Base-by-base conservation (phyloP, 2,113 vertebrate species). In the Pachyramphus minor region DNA sequence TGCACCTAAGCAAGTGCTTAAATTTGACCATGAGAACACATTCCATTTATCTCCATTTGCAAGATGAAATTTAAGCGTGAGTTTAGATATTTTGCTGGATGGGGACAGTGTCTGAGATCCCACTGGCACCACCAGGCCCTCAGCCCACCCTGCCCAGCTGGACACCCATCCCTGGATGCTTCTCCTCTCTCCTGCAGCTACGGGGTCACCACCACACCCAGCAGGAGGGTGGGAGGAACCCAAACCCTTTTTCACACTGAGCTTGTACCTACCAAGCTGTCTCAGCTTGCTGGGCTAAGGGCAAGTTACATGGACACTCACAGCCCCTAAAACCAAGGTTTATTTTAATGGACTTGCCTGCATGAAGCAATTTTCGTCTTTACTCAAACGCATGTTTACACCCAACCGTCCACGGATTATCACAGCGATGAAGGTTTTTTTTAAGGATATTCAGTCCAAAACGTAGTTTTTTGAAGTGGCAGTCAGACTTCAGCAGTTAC, bases 401-500 rank as follows among this genome's bases (percentile, higher is more conserved):
- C 2, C 7, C 53, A 64, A 31, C 73, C 55, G 44, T 19, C 74
- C 81, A 50, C 0, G 33, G 67, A 95, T 68, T 59, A 77, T 55
- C 45, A 69, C 49, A 76, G 55, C 11, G 3, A 23, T 3, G 42
- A 78, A 50, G 31, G 6, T 12, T 14, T 25, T 62, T 79, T 92
- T 92, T 92, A 53, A 69, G 55, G 60, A 79, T 73, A 80, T 25
- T 44, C 45, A 90, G 66, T 81, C n/a, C 71, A 59, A 93, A 84
- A n/a, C 35, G 35, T 8, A 33, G 8, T 77, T 74, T 93, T 84
- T 81, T 90, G 44, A 94, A 89, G 89, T 37, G 42, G 72, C 71
- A 95, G 85, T 86, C 53, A 81, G 87, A 92, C 90, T 92, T 85
- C 53, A 91, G 78, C 53, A 93, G 92, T 85, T 56, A 62, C 41